A percentile compares a stretch with the other conserved stretches of the same genome.
phyloP scores from a whole-genome alignment of 2,888 invertebrate genomes.

The Folsomia manolachei region DNA sequence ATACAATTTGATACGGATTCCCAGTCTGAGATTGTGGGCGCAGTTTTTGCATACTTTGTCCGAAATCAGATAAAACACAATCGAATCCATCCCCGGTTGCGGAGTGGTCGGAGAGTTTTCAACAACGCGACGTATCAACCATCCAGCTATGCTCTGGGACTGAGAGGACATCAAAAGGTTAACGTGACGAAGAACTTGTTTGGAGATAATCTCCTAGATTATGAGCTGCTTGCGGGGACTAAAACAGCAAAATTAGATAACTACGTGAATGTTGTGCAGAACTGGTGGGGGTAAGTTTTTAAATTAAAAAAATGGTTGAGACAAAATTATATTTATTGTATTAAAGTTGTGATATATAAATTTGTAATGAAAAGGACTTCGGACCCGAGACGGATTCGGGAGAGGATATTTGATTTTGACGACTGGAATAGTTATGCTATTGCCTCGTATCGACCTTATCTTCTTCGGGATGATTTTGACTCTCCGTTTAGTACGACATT shows the following conservation, averaged over 20 bases:
- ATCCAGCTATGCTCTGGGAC: constrained; percentile 81
- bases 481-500: constrained; percentile 71
- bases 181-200: constrained; percentile 85
- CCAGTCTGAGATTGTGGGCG: constrained; percentile 87
- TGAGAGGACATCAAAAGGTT: constrained; percentile 92
- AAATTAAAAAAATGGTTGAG: no score
- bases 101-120: constrained; percentile 52
- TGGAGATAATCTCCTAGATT: constrained; percentile 76
- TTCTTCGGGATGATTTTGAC: constrained; percentile 72
- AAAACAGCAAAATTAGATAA: constrained; percentile 82
- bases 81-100: constrained; percentile 50
- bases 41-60: constrained; percentile 74
- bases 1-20: constrained; percentile 85
- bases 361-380: constrained; percentile 94
- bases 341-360: constrained; percentile 22
- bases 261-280: constrained; percentile 80
- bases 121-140: constrained; percentile 54
- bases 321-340: no score
- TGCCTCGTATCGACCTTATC: constrained; percentile 83
- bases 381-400: constrained; percentile 69
- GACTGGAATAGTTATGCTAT: constrained; percentile 99
- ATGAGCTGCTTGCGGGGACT: constrained; percentile 84
- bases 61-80: constrained; percentile 76
- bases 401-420: constrained; percentile 93
- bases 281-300: constrained; percentile 63